Base-by-base conservation (phyloP, 2,797 vertebrate genomes). In the Pseudomugil tenellus region DNA sequence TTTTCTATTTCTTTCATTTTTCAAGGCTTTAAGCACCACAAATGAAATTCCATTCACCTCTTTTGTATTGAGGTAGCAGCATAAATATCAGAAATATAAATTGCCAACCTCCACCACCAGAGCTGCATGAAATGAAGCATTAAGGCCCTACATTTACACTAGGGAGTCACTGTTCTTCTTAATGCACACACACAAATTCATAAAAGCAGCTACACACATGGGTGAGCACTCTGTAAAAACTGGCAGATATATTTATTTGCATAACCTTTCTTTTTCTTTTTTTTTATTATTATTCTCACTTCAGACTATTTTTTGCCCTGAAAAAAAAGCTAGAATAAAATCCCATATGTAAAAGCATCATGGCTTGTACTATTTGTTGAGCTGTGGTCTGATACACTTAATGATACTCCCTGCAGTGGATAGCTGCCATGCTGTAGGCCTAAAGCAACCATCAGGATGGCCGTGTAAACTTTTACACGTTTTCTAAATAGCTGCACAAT, bases 301-400 rank as follows among this genome's bases (percentile, higher is more conserved):
- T 46, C 23, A 57, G 63, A 66, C 52, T 59, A 28, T 73, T 81
- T 56, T 51, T 41, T 80, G 69, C 77, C 70, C 68, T 53, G 34
- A 35, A 35, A 16, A 14, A 37, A 35, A 37, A 14, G 77, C 81
- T 76, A 67, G 80, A 72, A 31, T 58, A 70, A 58, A 83, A 73
- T 73, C 65, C 76, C 77, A 70, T 81, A 74, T 83, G 74, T 79
- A 87, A 76, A 68, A 83, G 74, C 80, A 89, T 91, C 72, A 87
- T 75, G 69, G 64, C 83, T 82, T 87, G 81, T 78, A 82, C 86
- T 87, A 64, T 91, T 92, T 86, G 72, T 76, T 77, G 51, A 74
- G 69, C 77, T 23, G 46, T 83, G 58, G 87, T 29, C 78, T 72
- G 66, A 78, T 82, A 79, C 58, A 71, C 77, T 84, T 14, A 28